Percentiles rank a stretch among this genome's conserved stretches.
Conservation (phyloP, 1,140 invertebrate genomes). For the Eriocheir sinensis region DNA sequence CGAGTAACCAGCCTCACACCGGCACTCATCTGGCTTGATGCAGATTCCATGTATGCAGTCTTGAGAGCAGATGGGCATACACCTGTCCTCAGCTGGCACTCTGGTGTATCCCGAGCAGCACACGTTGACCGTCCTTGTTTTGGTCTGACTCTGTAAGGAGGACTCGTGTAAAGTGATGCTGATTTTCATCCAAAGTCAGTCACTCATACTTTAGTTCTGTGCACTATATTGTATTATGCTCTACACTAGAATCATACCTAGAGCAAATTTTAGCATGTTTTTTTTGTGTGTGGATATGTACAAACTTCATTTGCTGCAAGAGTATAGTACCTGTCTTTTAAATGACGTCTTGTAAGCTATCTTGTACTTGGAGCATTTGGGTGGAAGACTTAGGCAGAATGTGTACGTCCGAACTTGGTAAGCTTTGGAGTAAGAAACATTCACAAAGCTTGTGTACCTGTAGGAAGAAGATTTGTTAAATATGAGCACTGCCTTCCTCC, state of each 20-base stretch:
- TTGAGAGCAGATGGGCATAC: slow-evolving; percentile 90
- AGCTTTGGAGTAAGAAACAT: slow-evolving; percentile 89
- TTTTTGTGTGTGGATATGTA: too few relatives aligned
- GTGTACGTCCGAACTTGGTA: slow-evolving; percentile 90
- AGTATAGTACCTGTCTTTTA: slow-evolving; percentile 85
- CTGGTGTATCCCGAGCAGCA: slow-evolving; percentile 92
- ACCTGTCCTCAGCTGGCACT: slow-evolving; percentile 85
- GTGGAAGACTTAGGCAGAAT: slow-evolving; percentile 92
- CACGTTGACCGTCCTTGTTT: slow-evolving; percentile 89
- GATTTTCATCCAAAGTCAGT: too few relatives aligned
- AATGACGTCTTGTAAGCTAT: slow-evolving; percentile 88
- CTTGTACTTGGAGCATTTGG: slow-evolving; percentile 92
- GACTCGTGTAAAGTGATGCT: too few relatives aligned
- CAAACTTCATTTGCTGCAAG: neutral
- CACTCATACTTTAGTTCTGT: too few relatives aligned
- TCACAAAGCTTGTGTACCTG: slow-evolving; percentile 88
- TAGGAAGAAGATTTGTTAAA: slow-evolving; percentile 74
- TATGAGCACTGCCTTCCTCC: neutral
- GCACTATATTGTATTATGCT: too few relatives aligned
- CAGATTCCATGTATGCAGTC: slow-evolving; percentile 93
- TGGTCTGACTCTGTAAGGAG: slow-evolving; percentile 85
- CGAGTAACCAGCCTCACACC: slow-evolving; percentile 93
- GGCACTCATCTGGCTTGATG: slow-evolving; percentile 91
- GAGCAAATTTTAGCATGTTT: too few relatives aligned
- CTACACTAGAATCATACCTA: too few relatives aligned